A percentile compares a stretch with the other conserved stretches of the same genome.
phyloP scores from a whole-genome alignment of 1,140 invertebrate genomes.

The Drosophila sucinea region DNA sequence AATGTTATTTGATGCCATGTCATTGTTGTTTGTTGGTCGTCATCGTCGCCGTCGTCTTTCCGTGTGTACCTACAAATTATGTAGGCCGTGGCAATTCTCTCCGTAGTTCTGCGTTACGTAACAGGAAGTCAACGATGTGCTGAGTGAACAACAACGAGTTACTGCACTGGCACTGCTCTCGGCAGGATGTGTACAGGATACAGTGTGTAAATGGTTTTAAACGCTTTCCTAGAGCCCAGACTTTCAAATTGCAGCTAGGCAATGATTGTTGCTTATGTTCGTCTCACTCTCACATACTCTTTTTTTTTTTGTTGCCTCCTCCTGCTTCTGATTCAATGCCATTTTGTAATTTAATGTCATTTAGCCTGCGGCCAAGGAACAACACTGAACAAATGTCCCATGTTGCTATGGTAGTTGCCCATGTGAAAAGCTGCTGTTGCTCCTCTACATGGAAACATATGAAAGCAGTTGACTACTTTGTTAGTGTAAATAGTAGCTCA shows the following conservation, averaged over 20 bases:
- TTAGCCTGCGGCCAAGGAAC: slow-evolving; percentile 73
- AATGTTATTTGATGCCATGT: slow-evolving; percentile 72
- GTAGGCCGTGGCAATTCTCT: slow-evolving; percentile 43
- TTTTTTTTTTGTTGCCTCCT: slow-evolving; percentile 6
- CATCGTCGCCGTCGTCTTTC: slow-evolving; percentile 17
- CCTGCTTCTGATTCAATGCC: slow-evolving; percentile 40
- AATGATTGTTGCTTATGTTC: background rate
- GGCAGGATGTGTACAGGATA: slow-evolving; percentile 73
- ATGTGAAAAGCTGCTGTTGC: slow-evolving; percentile 10
- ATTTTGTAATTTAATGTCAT: slow-evolving; percentile 73
- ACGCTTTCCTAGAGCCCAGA: slow-evolving; percentile 44
- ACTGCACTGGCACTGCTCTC: slow-evolving; percentile 15
- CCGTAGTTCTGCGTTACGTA: slow-evolving; percentile 33
- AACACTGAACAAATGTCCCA: slow-evolving; percentile 28
- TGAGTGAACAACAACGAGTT: slow-evolving; percentile 32
- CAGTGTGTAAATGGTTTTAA: slow-evolving; percentile 77
- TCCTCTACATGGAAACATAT: background rate
- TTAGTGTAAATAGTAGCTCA: too few relatives aligned
- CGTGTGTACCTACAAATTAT: slow-evolving; percentile 79
- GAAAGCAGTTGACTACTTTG: background rate
- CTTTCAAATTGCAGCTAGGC: slow-evolving; percentile 57
- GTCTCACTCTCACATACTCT: background rate
- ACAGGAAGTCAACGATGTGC: slow-evolving; percentile 75
- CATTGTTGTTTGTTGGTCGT: slow-evolving; percentile 46
- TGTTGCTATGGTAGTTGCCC: slow-evolving; percentile 20